Conservation (phyloP, 2,888 invertebrate genomes). For the Heliconius ethilla region DNA sequence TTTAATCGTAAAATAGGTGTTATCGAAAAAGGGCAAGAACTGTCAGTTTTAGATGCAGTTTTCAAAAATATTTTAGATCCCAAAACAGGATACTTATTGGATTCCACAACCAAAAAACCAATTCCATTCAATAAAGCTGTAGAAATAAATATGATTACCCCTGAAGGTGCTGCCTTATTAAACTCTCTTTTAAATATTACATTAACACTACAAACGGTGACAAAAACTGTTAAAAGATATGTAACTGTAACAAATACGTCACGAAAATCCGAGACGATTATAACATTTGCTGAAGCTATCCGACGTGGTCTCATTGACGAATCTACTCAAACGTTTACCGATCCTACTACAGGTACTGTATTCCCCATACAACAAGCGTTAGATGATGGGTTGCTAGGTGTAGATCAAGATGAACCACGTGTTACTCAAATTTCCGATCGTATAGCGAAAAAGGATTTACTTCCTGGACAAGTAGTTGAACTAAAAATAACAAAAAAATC, state of each 20-base stretch:
- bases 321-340: slow-evolving; percentile 87
- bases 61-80: slow-evolving; percentile 93
- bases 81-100: slow-evolving; percentile 91
- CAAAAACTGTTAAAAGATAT: slow-evolving; percentile 91
- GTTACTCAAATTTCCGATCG: slow-evolving; percentile 71
- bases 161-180: slow-evolving; percentile 92
- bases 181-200: slow-evolving; percentile 93
- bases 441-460: slow-evolving; percentile 64
- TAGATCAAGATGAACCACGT: slow-evolving; percentile 80
- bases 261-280: slow-evolving; percentile 81
- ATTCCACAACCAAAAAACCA: slow-evolving; percentile 86
- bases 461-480: slow-evolving; percentile 77
- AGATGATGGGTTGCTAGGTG: slow-evolving; percentile 86
- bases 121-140: slow-evolving; percentile 93
- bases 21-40: slow-evolving; percentile 87
- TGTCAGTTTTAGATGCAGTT: slow-evolving; percentile 93
- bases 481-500: slow-evolving; percentile 80
- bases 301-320: slow-evolving; percentile 90
- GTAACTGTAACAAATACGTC: slow-evolving; percentile 87
- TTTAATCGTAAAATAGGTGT: slow-evolving; percentile 91
- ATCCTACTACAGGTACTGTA: slow-evolving; percentile 87
- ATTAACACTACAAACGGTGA: slow-evolving; percentile 92
- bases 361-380: slow-evolving; percentile 90
- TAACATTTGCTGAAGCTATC: slow-evolving; percentile 90
- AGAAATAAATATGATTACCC: slow-evolving; percentile 90